These are phyloP conservation scores for Trochalopteron elliotii DNA, from an alignment of 2,113 vertebrate species.

Conservation along the genomic window DNA sequence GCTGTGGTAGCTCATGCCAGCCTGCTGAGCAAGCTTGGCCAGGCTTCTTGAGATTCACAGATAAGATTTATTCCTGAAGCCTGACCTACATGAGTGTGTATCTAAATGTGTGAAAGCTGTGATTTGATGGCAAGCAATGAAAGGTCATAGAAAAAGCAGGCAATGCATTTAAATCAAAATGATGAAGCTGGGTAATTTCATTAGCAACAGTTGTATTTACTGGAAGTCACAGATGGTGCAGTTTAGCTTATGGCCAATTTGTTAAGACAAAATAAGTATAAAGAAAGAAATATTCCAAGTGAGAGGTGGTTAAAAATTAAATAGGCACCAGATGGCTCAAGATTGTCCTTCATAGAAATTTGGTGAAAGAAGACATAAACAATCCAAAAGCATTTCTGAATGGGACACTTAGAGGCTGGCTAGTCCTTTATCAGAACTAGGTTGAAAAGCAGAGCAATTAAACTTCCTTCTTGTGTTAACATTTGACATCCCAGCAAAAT, in stretches of 20 bases:
- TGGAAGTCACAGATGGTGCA: conserved; percentile 90
- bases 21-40: conserved; percentile 88
- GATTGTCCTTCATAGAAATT: conserved; percentile 81
- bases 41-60: conserved; percentile 78
- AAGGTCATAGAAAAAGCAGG: conserved; percentile 92
- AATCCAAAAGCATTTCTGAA: conserved; percentile 73
- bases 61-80: conserved; percentile 93
- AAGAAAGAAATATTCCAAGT: conserved; percentile 84
- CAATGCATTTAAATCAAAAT: conserved; percentile 91
- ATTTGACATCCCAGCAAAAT: not conserved
- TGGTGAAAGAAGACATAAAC: conserved; percentile 74
- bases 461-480: not conserved
- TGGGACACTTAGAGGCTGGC: conserved; percentile 57
- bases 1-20: conserved; percentile 81
- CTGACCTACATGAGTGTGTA: conserved; percentile 97
- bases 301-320: conserved; percentile 87
- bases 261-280: conserved; percentile 85
- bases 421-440: conserved; percentile 53
- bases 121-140: conserved; percentile 89
- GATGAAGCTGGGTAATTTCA: conserved; percentile 98
- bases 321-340: conserved; percentile 83
- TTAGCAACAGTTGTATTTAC: conserved; percentile 96
- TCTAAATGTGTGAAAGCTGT: conserved; percentile 91
- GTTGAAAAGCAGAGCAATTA: conserved; percentile 40
- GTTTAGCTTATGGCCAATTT: conserved; percentile 86